A percentile compares a stretch with the other conserved stretches of the same genome.
These are phyloP conservation scores for Stegodyphus mimosarum DNA, from an alignment of 1,140 invertebrate species.

Conservation along the genomic window DNA sequence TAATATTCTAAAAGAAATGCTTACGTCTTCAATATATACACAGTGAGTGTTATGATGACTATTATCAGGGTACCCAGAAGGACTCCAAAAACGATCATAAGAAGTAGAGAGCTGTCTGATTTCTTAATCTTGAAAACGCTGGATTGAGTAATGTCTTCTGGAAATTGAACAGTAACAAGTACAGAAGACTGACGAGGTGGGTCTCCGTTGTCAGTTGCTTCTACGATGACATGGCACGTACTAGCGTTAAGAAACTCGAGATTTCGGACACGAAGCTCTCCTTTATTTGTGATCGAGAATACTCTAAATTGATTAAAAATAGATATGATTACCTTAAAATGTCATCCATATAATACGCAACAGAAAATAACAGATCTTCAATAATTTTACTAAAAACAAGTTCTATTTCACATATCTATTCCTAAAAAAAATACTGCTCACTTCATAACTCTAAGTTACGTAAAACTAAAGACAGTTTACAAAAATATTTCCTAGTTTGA, in stretches of 20 bases:
- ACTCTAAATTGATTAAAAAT: conserved; percentile 62
- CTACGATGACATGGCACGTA: conserved; percentile 78
- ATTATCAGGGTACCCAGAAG: conserved; percentile 78
- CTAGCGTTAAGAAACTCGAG: conserved; percentile 71
- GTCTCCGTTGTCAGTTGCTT: conserved; percentile 82
- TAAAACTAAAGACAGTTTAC: too few relatives aligned
- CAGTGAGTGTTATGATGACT: conserved; percentile 78
- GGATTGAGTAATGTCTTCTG: conserved; percentile 63
- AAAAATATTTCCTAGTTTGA: too few relatives aligned
- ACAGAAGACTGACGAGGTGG: conserved; percentile 79
- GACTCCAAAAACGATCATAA: conserved; percentile 78
- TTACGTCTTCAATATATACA: conserved; percentile 79
- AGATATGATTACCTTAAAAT: neutral
- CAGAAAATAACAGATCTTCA: too few relatives aligned
- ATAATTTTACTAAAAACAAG: too few relatives aligned
- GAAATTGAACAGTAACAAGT: conserved; percentile 80
- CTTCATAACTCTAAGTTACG: too few relatives aligned
- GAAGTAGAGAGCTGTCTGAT: conserved; percentile 69
- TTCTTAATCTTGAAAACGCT: conserved; percentile 51
- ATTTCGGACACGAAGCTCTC: conserved; percentile 70
- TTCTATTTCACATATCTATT: too few relatives aligned
- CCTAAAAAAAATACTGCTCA: too few relatives aligned
- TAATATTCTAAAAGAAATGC: neutral
- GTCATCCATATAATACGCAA: too few relatives aligned
- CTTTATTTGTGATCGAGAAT: conserved; percentile 72